Evolutionary conservation across 2,888 invertebrate genomes (phyloP).

Genomic region (Pherbina coryleti): DNA sequence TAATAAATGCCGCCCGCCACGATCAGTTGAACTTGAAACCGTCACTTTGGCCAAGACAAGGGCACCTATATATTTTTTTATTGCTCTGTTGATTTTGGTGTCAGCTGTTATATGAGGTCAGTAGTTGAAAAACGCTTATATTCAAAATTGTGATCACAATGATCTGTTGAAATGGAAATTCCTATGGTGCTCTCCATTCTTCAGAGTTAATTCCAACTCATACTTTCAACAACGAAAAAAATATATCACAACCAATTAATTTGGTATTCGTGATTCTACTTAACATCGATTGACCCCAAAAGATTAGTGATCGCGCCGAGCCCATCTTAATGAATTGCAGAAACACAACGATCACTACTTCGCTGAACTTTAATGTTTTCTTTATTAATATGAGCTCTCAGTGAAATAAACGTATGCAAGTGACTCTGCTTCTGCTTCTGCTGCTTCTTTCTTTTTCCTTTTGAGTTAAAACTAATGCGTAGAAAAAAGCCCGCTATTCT

Average conservation of each 20-base stretch:
- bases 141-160: not conserved
- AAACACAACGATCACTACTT: constrained; percentile 8
- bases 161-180: not conserved
- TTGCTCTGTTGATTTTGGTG: not conserved
- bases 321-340: constrained; percentile 8
- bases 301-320: constrained; percentile 63
- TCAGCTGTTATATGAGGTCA: constrained; percentile 33
- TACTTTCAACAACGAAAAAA: not conserved
- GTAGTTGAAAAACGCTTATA: constrained; percentile 12
- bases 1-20: constrained; percentile 17
- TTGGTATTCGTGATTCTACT: constrained; percentile 72
- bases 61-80: not conserved
- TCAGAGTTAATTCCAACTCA: not conserved
- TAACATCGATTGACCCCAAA: constrained; percentile 71
- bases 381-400: constrained; percentile 14
- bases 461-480: not conserved
- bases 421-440: not conserved
- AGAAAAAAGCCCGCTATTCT: not conserved
- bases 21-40: constrained; percentile 25
- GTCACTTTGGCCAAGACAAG: constrained; percentile 12
- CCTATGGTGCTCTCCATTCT: not conserved
- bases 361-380: constrained; percentile 8
- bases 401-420: not conserved
- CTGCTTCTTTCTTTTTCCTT: not conserved
- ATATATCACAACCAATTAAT: constrained; percentile 68